Base-by-base conservation (phyloP, 2,888 invertebrate genomes). In the Epinotia demarniana region DNA sequence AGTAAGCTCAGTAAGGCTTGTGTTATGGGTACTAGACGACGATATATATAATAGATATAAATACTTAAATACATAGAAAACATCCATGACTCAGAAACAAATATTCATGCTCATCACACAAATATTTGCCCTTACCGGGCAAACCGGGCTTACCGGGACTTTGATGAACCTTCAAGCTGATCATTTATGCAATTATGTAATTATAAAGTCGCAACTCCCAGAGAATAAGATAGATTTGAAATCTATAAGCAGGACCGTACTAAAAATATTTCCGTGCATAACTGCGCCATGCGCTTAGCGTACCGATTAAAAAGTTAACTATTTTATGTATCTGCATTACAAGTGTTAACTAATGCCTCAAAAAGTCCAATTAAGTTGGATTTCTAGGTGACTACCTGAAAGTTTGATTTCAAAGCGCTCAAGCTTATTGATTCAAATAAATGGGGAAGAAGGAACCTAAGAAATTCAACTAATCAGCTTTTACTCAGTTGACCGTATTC, bases 401-500 rank as follows among this genome's bases (percentile, higher is more conserved):
- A 70, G 70, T 75, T 70, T 60, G 18, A 63, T 74, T 69, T 55
- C 67, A 68, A 13, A 74, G 58, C 69, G 70, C 74, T 74, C 69
- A 64, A 75, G 67, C 67, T 57, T 67, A 75, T 67, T 57, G 67
- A 67, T 55, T 62, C 72, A 49, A 75, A 71, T 66, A 67, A 71
- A 66, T 57, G 67, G 69, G 46, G 49, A 58, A 70, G 49, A 58
- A 70, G 67, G 67, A 71, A 57, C 55, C 61, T 62, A 72, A n/a
- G n/a, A n/a, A 75, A 72, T 62, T 57, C 60, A 49, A 57, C 61
- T 75, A 75, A 75, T 71, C 75, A 72, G 75, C 61, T 75, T 72
- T 71, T 33, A 33, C 33, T 33, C 61, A 75, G 66, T 72, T 61
- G 27, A 72, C 66, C 60, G 69, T 69, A 75, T 75, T 71, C 61